A percentile compares a stretch with the other conserved stretches of the same genome.
These are phyloP conservation scores for Anabas testudineus DNA, from an alignment of 2,797 vertebrate species.

Conservation along the genomic window DNA sequence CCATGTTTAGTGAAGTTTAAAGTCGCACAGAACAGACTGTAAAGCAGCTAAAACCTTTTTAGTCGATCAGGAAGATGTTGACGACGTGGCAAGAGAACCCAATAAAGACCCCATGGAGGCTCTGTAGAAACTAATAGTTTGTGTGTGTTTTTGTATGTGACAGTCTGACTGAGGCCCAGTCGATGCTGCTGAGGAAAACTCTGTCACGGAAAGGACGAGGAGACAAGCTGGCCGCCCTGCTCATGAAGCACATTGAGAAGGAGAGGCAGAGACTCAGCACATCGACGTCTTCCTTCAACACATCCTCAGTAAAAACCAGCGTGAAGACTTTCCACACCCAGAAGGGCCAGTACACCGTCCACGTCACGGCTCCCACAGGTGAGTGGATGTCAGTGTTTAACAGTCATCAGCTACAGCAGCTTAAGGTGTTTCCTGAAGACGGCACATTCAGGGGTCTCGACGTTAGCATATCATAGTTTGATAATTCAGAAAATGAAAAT, in stretches of 20 bases:
- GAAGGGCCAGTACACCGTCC: constrained; percentile 72
- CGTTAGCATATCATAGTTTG: no score
- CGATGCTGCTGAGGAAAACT: constrained; percentile 76
- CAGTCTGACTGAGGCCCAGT: constrained; percentile 81
- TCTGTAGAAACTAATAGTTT: no score
- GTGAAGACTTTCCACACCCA: constrained; percentile 71
- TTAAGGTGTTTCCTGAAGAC: no score
- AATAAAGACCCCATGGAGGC: no score
- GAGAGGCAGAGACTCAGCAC: constrained; percentile 68
- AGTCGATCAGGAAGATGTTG: no score
- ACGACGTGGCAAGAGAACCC: no score
- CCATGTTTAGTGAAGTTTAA: no score
- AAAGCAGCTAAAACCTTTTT: no score
- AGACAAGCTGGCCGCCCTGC: constrained; percentile 78
- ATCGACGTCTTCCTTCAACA: constrained; percentile 2
- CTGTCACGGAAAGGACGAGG: constrained; percentile 61
- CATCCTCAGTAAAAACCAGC: constrained; percentile 30
- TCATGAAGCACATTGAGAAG: constrained; percentile 81
- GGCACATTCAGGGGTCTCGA: no score
- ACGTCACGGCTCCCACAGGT: constrained; percentile 61
- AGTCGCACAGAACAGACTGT: no score
- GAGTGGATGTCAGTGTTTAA: constrained; percentile 10
- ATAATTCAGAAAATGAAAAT: no score
- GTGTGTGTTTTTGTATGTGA: background rate
- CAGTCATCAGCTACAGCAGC: no score